Evolutionary conservation across 2,113 vertebrate genomes (phyloP).

Genomic region (Polyodon spathula): DNA sequence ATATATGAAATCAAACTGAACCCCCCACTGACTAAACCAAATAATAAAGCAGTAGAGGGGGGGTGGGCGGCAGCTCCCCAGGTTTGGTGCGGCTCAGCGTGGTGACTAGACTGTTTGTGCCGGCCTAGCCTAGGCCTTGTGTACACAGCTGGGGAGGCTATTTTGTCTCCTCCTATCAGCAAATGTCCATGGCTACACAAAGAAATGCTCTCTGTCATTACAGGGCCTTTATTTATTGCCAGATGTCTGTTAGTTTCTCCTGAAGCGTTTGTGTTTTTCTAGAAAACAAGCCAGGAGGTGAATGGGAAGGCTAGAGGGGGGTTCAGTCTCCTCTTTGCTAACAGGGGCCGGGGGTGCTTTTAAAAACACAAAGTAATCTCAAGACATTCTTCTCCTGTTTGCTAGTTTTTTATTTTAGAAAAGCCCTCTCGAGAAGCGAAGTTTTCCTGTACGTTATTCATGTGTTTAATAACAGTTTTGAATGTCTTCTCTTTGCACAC

Average conservation of each 20-base stretch:
- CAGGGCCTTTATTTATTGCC: conserved; percentile 40
- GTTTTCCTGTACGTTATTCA: too few species aligned
- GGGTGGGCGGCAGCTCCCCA: conserved; percentile 16
- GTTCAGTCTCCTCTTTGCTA: too few species aligned
- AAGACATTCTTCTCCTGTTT: too few species aligned
- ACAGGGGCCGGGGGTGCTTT: too few species aligned
- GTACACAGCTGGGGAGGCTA: conserved; percentile 61
- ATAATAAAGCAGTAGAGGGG: conserved; percentile 14
- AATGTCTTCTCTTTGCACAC: too few species aligned
- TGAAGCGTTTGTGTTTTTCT: conserved; percentile 32
- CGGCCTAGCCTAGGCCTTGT: conserved; percentile 38
- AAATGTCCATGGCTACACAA: conserved; percentile 50
- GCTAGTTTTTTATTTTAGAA: too few species aligned
- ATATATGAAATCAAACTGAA: too few species aligned
- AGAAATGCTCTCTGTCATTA: conserved; percentile 49
- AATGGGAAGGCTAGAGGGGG: too few species aligned
- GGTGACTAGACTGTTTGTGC: conserved; percentile 41
- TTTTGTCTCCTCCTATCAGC: conserved; percentile 46
- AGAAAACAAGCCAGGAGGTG: conserved; percentile 35
- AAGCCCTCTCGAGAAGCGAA: too few species aligned
- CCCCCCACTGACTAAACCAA: conserved; percentile 15
- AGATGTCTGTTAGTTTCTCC: conserved; percentile 41
- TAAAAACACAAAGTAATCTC: too few species aligned
- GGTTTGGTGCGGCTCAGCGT: conserved; percentile 21
- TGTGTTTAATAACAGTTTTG: too few species aligned